These are phyloP conservation scores for Cheilosia urbana DNA, from an alignment of 2,888 invertebrate genomes.

Conservation along the genomic window DNA sequence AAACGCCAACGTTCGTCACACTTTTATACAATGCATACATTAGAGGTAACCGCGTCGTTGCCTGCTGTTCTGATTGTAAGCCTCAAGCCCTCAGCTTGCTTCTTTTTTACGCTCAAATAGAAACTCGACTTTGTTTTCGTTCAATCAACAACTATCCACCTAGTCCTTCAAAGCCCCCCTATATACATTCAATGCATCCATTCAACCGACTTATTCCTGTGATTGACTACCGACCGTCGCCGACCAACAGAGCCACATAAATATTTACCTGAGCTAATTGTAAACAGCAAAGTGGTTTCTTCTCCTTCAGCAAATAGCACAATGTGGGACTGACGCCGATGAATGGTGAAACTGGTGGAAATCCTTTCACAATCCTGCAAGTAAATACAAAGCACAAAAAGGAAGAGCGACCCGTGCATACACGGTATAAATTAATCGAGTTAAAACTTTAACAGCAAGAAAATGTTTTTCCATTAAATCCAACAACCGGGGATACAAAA, in stretches of 20 bases:
- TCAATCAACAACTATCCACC: too few species aligned
- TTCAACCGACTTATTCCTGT: not conserved
- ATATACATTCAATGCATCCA: too few species aligned
- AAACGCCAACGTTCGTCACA: too few species aligned
- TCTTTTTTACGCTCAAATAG: too few species aligned
- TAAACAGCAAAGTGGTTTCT: conserved; percentile 97
- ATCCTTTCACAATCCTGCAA: conserved; percentile 96
- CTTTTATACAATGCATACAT: too few species aligned
- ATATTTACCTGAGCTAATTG: conserved; percentile 92
- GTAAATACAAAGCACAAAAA: conserved; percentile 46
- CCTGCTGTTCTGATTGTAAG: too few species aligned
- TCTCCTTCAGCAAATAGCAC: conserved; percentile 97
- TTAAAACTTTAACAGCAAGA: conserved; percentile 36
- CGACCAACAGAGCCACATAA: not conserved
- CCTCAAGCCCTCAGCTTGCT: too few species aligned
- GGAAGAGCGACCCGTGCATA: conserved; percentile 5
- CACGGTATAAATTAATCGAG: conserved; percentile 23
- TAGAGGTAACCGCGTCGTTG: too few species aligned
- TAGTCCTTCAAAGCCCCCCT: too few species aligned
- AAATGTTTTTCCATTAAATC: conserved; percentile 44
- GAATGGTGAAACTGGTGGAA: conserved; percentile 98
- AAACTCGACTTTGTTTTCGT: too few species aligned
- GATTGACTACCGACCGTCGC: not conserved
- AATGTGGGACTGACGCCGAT: conserved; percentile 99
- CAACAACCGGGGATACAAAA: conserved; percentile 31